phyloP scores from a whole-genome alignment of 2,797 vertebrate genomes.

The Hydrolagus colliei region DNA sequence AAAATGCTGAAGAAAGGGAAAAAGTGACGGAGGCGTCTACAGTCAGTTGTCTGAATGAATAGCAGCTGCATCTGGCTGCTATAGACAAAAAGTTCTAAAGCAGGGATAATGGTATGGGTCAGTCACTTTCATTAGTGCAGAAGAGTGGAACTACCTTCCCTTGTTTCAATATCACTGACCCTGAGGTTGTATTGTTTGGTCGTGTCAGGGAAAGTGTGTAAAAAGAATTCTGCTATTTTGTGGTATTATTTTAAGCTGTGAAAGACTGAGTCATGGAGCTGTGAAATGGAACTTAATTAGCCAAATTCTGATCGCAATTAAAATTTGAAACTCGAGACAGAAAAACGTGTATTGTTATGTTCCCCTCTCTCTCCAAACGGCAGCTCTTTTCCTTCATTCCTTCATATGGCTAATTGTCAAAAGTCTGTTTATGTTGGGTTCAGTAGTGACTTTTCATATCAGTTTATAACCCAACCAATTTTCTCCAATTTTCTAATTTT shows the following conservation, averaged over 20 bases:
- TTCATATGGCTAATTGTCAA: conserved; percentile 56
- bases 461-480: conserved; percentile 66
- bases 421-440: conserved; percentile 51
- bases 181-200: conserved; percentile 72
- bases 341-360: conserved; percentile 43
- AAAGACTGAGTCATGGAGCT: conserved; percentile 9
- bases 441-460: conserved; percentile 55
- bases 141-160: conserved; percentile 69
- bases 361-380: conserved; percentile 48
- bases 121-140: conserved; percentile 65
- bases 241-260: conserved; percentile 37
- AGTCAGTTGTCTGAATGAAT: conserved; percentile 76
- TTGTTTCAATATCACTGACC: conserved; percentile 86
- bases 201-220: conserved; percentile 79
- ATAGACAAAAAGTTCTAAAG: conserved; percentile 78
- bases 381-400: conserved; percentile 39
- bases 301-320: conserved; percentile 18
- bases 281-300: not conserved
- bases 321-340: conserved; percentile 36
- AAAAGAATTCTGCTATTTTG: conserved; percentile 57
- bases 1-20: conserved; percentile 76
- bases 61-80: conserved; percentile 76
- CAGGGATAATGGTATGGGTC: conserved; percentile 74
- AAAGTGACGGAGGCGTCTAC: conserved; percentile 80
- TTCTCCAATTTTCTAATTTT: conserved; percentile 66